These are phyloP conservation scores for Parotia lawesii DNA, from an alignment of 2,113 vertebrate genomes.

Conservation along the genomic window DNA sequence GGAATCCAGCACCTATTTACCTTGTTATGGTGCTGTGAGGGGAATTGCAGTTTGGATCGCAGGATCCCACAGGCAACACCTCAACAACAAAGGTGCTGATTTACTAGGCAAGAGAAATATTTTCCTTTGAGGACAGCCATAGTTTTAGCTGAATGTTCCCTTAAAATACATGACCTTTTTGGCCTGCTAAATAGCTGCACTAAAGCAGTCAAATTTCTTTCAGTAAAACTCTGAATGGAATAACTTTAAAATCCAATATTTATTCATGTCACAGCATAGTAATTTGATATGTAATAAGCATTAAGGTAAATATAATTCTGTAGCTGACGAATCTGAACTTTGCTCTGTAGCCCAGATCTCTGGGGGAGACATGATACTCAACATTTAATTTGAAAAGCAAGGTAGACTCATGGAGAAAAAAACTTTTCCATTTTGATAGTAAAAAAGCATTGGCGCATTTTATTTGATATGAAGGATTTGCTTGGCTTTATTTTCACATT, in stretches of 20 bases:
- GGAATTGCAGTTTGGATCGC: not conserved
- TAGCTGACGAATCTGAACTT: conserved; percentile 48
- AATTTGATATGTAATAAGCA: conserved; percentile 53
- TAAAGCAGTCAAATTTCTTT: conserved; percentile 1
- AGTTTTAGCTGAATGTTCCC: not conserved
- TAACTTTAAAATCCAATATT: conserved; percentile 52
- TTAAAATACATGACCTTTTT: not conserved
- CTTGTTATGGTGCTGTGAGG: not conserved
- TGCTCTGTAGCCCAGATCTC: conserved; percentile 45
- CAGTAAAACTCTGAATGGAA: conserved; percentile 11
- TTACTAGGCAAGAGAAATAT: not conserved
- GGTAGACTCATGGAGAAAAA: conserved; percentile 42
- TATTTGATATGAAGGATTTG: conserved; percentile 67
- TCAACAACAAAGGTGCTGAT: not conserved
- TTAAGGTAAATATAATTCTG: conserved; percentile 56
- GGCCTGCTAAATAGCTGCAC: not conserved
- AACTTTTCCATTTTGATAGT: not conserved
- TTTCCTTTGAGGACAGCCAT: not conserved
- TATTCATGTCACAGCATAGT: conserved; percentile 40
- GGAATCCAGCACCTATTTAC: not conserved
- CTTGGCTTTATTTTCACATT: conserved; percentile 70
- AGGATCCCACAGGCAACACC: not conserved
- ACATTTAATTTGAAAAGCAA: conserved; percentile 72
- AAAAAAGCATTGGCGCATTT: conserved; percentile 51
- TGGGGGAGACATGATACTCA: conserved; percentile 41